Evolutionary conservation across 1,140 invertebrate genomes (phyloP).

Genomic region (Uloborus diversus): DNA sequence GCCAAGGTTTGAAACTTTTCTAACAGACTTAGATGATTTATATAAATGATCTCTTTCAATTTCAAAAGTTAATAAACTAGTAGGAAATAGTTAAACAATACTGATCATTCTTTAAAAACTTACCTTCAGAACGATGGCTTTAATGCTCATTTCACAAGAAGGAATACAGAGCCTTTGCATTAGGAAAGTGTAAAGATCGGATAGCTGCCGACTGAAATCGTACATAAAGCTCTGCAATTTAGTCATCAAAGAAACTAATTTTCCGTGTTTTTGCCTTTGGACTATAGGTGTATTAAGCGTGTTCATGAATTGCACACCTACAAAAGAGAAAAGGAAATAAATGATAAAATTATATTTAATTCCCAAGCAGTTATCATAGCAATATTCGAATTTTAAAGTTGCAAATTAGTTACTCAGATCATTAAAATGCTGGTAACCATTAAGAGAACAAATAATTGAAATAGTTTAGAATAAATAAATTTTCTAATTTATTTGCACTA

Average conservation of each 20-base stretch:
- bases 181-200: conserved; percentile 39
- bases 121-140: neutral
- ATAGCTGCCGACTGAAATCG: conserved; percentile 39
- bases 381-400: no score
- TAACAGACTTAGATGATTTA: no score
- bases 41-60: no score
- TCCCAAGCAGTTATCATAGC: no score
- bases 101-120: no score
- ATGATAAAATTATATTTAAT: neutral
- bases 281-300: conserved; percentile 21
- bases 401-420: no score
- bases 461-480: neutral
- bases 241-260: conserved; percentile 16
- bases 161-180: conserved; percentile 35
- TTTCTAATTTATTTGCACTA: no score
- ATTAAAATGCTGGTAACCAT: no score
- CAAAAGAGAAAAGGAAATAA: neutral
- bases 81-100: no score
- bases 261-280: conserved; percentile 25
- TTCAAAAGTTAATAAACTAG: no score
- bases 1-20: no score
- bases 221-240: conserved; percentile 22
- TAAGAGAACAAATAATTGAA: no score
- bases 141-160: neutral
- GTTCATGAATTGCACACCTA: conserved; percentile 9